These are phyloP conservation scores for Passerculus sandwichensis DNA, from an alignment of 2,797 vertebrate species.

Conservation along the genomic window DNA sequence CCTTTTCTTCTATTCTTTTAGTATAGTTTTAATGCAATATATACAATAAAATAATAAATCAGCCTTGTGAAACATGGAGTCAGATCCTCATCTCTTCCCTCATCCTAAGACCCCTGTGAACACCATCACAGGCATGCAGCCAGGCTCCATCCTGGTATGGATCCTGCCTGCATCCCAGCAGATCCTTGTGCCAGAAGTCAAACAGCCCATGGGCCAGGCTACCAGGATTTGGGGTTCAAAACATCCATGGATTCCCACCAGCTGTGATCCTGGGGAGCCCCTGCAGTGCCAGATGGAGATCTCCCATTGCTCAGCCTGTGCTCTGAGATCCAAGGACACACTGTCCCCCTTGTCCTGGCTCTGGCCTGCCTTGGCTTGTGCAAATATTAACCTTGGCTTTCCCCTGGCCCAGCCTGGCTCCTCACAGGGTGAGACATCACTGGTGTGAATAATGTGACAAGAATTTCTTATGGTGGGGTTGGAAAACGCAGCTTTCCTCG, in stretches of 20 bases:
- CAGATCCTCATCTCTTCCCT: too few relatives aligned
- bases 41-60: too few relatives aligned
- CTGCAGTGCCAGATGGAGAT: background rate
- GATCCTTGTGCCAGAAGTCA: background rate
- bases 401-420: background rate
- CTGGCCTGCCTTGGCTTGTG: constrained; percentile 23
- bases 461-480: constrained; percentile 53
- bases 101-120: too few relatives aligned
- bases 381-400: constrained; percentile 64
- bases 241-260: background rate
- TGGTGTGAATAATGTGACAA: constrained; percentile 58
- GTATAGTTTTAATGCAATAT: too few relatives aligned
- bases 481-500: constrained; percentile 58
- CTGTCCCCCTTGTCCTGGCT: constrained; percentile 20
- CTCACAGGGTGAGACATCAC: constrained; percentile 35
- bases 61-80: too few relatives aligned
- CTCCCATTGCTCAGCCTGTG: background rate
- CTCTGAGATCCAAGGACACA: background rate
- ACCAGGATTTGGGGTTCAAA: background rate
- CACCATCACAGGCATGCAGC: background rate
- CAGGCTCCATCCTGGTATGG: background rate
- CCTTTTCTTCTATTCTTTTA: too few relatives aligned
- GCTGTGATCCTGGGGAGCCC: background rate
- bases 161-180: background rate
- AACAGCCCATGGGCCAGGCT: too few relatives aligned